Conservation (phyloP, 2,797 vertebrate genomes). For the Cossypha polioptera region DNA sequence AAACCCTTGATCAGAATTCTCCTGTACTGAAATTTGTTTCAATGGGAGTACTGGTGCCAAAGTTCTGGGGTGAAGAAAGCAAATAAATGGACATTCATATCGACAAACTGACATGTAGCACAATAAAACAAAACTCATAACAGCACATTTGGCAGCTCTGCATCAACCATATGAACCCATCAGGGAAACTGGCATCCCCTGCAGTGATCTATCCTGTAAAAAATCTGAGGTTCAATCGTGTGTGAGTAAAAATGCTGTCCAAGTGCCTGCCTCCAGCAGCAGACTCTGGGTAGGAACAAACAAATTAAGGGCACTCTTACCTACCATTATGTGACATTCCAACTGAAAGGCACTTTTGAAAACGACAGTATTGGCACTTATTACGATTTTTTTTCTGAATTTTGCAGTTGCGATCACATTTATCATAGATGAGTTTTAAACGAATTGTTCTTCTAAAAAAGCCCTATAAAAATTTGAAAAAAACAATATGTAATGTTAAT, state of each 20-base stretch:
- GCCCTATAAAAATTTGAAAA: conserved; percentile 75
- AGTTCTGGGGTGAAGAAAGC: neutral
- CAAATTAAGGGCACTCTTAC: conserved; percentile 64
- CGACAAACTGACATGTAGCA: neutral
- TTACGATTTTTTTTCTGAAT: conserved; percentile 98
- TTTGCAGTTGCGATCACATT: conserved; percentile 92
- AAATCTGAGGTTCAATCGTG: neutral
- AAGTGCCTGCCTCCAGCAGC: neutral
- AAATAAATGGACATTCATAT: neutral
- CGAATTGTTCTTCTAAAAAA: conserved; percentile 95
- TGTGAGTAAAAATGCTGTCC: neutral
- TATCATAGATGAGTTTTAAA: conserved; percentile 92
- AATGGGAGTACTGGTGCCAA: neutral
- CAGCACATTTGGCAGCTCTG: neutral
- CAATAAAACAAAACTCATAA: neutral
- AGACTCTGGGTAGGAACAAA: neutral
- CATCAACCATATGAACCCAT: neutral
- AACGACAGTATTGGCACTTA: conserved; percentile 98
- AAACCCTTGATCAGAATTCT: neutral
- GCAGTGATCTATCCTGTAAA: accelerated
- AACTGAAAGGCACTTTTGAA: conserved; percentile 97
- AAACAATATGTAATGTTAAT: neutral
- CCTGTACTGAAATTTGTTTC: neutral
- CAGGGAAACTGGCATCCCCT: neutral
- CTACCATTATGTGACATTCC: conserved; percentile 99